Evolutionary conservation across 2,888 invertebrate species (phyloP).

Genomic region (Pinctada fucata): DNA sequence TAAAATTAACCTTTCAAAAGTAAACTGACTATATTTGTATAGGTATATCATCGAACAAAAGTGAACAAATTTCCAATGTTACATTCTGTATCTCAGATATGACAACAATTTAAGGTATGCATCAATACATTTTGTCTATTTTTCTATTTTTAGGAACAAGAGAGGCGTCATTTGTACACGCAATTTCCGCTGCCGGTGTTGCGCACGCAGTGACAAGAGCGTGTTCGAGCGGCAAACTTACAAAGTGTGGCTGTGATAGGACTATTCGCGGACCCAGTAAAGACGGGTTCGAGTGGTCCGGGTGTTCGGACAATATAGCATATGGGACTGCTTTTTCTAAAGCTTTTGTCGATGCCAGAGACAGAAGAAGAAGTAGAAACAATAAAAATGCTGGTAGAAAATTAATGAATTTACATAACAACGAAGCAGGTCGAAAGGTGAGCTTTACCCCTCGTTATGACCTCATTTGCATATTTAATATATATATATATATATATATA

Average conservation of each 20-base stretch:
- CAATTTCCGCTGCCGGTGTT: slow-evolving; percentile 95
- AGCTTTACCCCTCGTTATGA: no score
- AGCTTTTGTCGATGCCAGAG: slow-evolving; percentile 92
- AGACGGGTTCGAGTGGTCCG: slow-evolving; percentile 91
- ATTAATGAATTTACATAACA: slow-evolving; percentile 98
- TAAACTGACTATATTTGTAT: no score
- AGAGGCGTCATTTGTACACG: slow-evolving; percentile 96
- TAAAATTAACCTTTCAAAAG: no score
- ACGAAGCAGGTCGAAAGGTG: slow-evolving; percentile 96
- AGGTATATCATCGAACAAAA: no score
- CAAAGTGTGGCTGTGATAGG: slow-evolving; percentile 94
- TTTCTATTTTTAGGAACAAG: slow-evolving; percentile 84
- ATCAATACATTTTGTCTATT: no score
- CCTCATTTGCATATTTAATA: no score
- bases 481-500: neutral
- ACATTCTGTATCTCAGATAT: no score
- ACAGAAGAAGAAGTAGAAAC: slow-evolving; percentile 86
- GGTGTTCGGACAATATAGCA: slow-evolving; percentile 92
- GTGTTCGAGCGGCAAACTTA: slow-evolving; percentile 92
- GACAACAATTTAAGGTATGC: no score
- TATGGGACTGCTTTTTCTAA: slow-evolving; percentile 85
- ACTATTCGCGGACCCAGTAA: slow-evolving; percentile 84
- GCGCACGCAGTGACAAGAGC: slow-evolving; percentile 93
- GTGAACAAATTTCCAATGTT: no score
- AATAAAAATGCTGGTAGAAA: slow-evolving; percentile 91